These are phyloP conservation scores for Pterostichus niger DNA, from an alignment of 2,888 invertebrate genomes.

Conservation along the genomic window DNA sequence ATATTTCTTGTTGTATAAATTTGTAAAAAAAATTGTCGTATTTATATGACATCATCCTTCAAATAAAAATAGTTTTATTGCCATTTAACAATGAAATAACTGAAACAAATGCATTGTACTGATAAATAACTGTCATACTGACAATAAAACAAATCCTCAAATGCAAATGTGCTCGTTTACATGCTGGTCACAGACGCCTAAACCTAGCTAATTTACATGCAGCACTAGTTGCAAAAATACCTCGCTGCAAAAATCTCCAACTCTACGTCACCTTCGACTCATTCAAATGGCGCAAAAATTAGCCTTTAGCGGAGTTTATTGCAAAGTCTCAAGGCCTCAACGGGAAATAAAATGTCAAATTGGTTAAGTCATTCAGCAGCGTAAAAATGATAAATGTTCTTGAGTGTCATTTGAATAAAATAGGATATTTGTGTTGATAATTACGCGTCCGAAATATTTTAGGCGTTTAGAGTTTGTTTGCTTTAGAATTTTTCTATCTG, in stretches of 20 bases:
- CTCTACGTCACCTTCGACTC: slow-evolving; percentile 46
- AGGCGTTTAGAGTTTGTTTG: slow-evolving; percentile 12
- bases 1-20: no score
- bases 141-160: slow-evolving; percentile 34
- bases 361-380: slow-evolving; percentile 41
- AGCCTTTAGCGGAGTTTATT: slow-evolving; percentile 51
- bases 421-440: slow-evolving; percentile 33
- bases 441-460: slow-evolving; percentile 45
- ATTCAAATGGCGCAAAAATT: slow-evolving; percentile 54
- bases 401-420: slow-evolving; percentile 35
- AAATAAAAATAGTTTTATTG: not conserved
- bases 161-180: slow-evolving; percentile 25
- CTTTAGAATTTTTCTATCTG: slow-evolving; percentile 55
- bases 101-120: not conserved
- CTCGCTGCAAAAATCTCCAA: slow-evolving; percentile 35
- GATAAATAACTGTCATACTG: slow-evolving; percentile 37
- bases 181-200: slow-evolving; percentile 2
- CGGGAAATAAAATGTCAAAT: slow-evolving; percentile 54
- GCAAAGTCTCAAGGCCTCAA: slow-evolving; percentile 32
- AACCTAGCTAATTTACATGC: slow-evolving; percentile 26
- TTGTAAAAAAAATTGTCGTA: no score
- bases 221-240: slow-evolving; percentile 53
- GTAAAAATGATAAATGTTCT: slow-evolving; percentile 44
- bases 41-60: not conserved
- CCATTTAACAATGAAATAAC: not conserved